A percentile compares a stretch with the other conserved stretches of the same genome.
phyloP scores from a whole-genome alignment of 2,113 vertebrate genomes.

The Trematomus loennbergii region DNA sequence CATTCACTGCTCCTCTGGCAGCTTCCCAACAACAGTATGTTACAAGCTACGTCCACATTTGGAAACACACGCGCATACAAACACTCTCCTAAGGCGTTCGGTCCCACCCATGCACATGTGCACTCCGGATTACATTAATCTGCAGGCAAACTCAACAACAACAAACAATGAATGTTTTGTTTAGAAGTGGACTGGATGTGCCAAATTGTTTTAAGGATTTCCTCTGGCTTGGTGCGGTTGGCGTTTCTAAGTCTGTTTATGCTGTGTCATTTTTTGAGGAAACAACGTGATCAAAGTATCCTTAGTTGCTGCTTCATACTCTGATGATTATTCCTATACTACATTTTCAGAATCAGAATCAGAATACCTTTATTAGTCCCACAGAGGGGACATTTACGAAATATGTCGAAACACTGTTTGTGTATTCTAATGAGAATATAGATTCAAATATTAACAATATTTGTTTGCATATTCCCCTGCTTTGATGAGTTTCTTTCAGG shows the following conservation, averaged over 20 bases:
- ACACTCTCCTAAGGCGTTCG: conserved; percentile 41
- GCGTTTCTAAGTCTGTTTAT: conserved; percentile 62
- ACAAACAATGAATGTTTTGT: conserved; percentile 84
- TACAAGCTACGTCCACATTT: conserved; percentile 49
- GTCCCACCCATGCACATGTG: conserved; percentile 64
- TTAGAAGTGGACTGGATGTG: conserved; percentile 73
- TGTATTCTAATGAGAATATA: conserved; percentile 34
- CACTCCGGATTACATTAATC: conserved; percentile 78
- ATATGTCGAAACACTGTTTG: conserved; percentile 19
- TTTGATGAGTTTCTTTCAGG: conserved; percentile 29
- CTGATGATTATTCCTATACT: conserved; percentile 14
- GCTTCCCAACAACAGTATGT: conserved; percentile 54
- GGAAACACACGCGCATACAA: conserved; percentile 43
- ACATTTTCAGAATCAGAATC: conserved; percentile 15
- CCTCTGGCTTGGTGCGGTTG: conserved; percentile 54
- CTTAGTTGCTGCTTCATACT: conserved; percentile 32
- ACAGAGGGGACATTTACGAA: too few species aligned
- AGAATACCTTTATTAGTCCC: too few species aligned
- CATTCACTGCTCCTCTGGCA: conserved; percentile 53
- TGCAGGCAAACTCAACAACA: conserved; percentile 79
- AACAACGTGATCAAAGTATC: conserved; percentile 55
- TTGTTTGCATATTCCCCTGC: conserved; percentile 30
- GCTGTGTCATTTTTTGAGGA: conserved; percentile 56
- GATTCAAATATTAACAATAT: conserved; percentile 43
- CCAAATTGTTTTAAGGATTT: conserved; percentile 84